Evolutionary conservation across 2,113 vertebrate genomes (phyloP), one percentile per base, ranked within the genome.

Genomic region (Theristicus caerulescens): DNA sequence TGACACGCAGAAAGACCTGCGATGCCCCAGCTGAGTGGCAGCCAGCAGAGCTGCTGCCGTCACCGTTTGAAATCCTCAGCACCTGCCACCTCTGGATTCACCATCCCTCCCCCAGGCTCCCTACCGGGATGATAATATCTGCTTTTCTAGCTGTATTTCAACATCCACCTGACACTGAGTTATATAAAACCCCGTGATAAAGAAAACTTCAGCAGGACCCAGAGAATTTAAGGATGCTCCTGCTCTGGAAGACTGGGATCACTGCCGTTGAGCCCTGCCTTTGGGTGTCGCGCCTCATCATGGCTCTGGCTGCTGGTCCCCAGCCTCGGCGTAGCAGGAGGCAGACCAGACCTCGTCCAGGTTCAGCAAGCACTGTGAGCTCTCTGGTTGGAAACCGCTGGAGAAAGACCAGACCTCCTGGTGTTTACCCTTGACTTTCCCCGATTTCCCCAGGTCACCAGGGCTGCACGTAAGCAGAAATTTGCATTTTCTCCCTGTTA

Each of bases 21-120:
- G 62, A 64, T 85, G 90, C 57, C 86, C 85, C 89, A 84, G 82
- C 83, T 31, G 91, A 95, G 88, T 27, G 31, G 82, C 88, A 87
- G 88, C 86, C 82, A 78, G 40, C 3, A 1, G 87, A 93, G 46
- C 46, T 78, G 82, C 82, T 92, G 58, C 47, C 26, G 7, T 91
- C 94, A 91, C 88, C 2, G 0, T 80, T 54, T 82, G 92, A 93
- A 85, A 72, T 34, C 86, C 82, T 92, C 89, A 78, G 66, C 78
- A 34, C 57, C 79, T 81, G 64, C 38, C 81, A 58, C 85, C 90
- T 88, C 90, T 93, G 83, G 57, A 46, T 92, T 86, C 69, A 71
- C 65, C 88, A 58, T 82, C 44, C 19, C 44, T 82, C 66, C 83
- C 51, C 59, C 67, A 55, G 61, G 52, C 58, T 73, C 57, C 66